A percentile compares a stretch with the other conserved stretches of the same genome.
Conservation (phyloP, 2,113 vertebrate species). For the Australoheros scitulus region DNA sequence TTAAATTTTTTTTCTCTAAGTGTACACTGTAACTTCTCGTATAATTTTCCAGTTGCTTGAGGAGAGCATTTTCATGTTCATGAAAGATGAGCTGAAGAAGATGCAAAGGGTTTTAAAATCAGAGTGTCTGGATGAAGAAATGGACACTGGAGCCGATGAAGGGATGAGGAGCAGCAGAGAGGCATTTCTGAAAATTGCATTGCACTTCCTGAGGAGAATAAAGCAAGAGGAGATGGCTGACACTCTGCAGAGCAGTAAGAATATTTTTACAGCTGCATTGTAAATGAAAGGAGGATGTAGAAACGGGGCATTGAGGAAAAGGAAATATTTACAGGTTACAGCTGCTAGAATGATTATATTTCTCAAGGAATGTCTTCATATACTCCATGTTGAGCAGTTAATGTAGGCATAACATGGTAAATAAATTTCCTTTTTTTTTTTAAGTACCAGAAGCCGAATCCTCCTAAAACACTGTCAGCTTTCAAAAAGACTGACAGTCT, state of each 20-base stretch:
- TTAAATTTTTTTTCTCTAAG: not conserved
- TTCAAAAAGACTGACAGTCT: no score
- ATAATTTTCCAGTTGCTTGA: slow-evolving; percentile 10
- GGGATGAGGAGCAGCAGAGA: slow-evolving; percentile 2
- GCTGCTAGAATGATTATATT: no score
- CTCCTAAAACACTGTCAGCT: no score
- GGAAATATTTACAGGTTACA: no score
- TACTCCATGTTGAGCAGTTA: not conserved
- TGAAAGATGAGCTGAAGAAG: slow-evolving; percentile 9
- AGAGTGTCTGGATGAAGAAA: not conserved
- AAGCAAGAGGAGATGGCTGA: slow-evolving; percentile 9
- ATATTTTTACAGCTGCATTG: not conserved
- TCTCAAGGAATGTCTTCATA: not conserved
- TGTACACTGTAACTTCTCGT: not conserved
- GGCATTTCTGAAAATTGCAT: slow-evolving; percentile 9
- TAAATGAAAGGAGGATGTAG: not conserved
- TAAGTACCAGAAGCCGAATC: no score
- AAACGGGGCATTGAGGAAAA: not conserved
- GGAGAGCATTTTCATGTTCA: not conserved
- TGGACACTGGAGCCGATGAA: not conserved
- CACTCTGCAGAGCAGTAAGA: slow-evolving; percentile 29
- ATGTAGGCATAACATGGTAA: not conserved
- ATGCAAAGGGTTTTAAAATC: not conserved
- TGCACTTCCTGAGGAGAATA: not conserved
- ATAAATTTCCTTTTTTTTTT: no score